Percentiles rank a stretch among this genome's conserved stretches.
Conservation (phyloP, 2,113 vertebrate genomes). For the Stomatorhinus ivindoensis region DNA sequence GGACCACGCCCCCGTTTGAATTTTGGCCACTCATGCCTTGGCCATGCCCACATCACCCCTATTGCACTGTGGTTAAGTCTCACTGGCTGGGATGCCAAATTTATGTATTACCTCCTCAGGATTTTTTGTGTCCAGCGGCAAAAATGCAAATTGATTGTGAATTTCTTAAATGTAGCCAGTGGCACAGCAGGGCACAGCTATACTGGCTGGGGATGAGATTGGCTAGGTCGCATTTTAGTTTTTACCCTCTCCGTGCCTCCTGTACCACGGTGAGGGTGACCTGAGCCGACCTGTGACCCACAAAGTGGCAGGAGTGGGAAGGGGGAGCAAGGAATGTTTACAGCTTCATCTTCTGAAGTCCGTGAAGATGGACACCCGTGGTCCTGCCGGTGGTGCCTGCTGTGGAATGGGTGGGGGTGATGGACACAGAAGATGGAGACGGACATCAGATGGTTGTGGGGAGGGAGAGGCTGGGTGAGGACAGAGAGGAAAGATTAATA, state of each 20-base stretch:
- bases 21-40: conserved; percentile 12
- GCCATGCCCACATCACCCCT: neutral
- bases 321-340: neutral
- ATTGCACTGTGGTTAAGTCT: neutral
- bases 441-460: neutral
- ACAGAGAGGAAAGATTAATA: neutral
- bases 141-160: neutral
- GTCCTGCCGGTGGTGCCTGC: neutral
- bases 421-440: neutral
- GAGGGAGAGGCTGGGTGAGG: neutral
- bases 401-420: neutral
- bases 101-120: neutral
- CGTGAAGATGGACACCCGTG: neutral
- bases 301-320: neutral
- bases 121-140: neutral
- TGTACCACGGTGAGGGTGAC: neutral
- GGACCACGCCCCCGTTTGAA: too few species aligned
- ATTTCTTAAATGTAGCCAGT: neutral
- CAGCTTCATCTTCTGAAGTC: neutral
- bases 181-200: neutral
- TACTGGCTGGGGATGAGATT: neutral
- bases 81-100: neutral
- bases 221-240: neutral
- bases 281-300: neutral
- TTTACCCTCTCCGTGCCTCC: neutral